Evolutionary conservation across 2,888 invertebrate genomes (phyloP).

Genomic region (Tiliacea aurago): DNA sequence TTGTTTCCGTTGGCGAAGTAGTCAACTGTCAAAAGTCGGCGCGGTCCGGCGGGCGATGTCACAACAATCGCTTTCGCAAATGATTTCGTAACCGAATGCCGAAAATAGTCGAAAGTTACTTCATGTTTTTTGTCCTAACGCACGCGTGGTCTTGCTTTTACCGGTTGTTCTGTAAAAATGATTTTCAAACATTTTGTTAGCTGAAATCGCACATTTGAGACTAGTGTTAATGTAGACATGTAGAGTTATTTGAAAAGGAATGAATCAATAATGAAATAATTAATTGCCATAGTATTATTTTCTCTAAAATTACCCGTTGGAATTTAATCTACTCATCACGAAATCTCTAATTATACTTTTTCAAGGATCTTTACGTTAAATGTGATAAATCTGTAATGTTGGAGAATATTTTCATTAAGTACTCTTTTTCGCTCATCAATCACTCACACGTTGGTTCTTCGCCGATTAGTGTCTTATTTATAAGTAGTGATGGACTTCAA

Average conservation of each 20-base stretch:
- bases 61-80: conserved; percentile 86
- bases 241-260: not conserved
- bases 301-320: conserved; percentile 7
- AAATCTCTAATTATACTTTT: conserved; percentile 15
- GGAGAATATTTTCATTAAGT: conserved; percentile 20
- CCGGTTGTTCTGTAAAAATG: conserved; percentile 52
- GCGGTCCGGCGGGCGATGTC: conserved; percentile 69
- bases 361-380: conserved; percentile 20
- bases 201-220: conserved; percentile 23
- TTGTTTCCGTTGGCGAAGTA: conserved; percentile 42
- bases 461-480: conserved; percentile 18
- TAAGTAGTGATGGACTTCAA: conserved; percentile 22
- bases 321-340: conserved; percentile 16
- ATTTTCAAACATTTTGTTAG: conserved; percentile 16
- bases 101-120: conserved; percentile 86
- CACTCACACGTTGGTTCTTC: conserved; percentile 16
- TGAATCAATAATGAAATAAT: not conserved
- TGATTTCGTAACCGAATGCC: conserved; percentile 82
- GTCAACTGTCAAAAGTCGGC: conserved; percentile 42
- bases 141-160: conserved; percentile 72
- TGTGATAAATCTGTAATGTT: conserved; percentile 29
- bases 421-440: conserved; percentile 36
- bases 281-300: not conserved
- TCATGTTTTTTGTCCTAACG: conserved; percentile 78
- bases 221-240: not conserved